Evolutionary conservation across 2,113 vertebrate species (phyloP), one percentile per base, ranked within the genome.

Genomic region (Syrrhaptes paradoxus): DNA sequence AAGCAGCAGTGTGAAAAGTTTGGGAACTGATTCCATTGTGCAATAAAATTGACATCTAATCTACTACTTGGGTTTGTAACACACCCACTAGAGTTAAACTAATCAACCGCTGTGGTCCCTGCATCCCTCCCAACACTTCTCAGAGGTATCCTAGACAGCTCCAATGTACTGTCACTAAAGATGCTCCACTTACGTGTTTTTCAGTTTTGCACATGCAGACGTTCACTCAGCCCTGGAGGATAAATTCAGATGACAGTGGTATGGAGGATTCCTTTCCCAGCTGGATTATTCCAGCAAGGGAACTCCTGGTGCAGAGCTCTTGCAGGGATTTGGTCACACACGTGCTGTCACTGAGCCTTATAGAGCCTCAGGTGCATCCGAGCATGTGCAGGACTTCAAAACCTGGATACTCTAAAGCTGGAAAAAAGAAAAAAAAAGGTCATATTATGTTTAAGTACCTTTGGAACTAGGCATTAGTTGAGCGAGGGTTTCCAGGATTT

Each of bases 31-130:
- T 13, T 38, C 76, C 55, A 31, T 28, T 55, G 45, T 36, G 52
- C 84, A 79, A 87, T 4, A 73, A 85, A 76, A 17, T 32, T 38
- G 66, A 62, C 85, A 89, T 45, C n/a, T 80, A 62, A 75, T 89
- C 89, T 79, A 38, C 85, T n/a, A 10, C 18, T 75, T 17, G 16
- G 26, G 21, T 72, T 75, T 75, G 46, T 66, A 76, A 51, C 67
- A 65, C 81, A 70, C 49, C 41, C 74, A 38, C 32, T 1, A 16
- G 31, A 25, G 54, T 73, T 85, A 46, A 54, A 68, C 9, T 46
- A 20, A 77, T 75, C 51, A 8, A 8, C 29, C 45, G 1, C 32
- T 1, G 4, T 2, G 5, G 45, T 7, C 29, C 5, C 0, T n/a
- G 43, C 70, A n/a, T 38, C 41, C 52, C 25, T 75, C 57, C 48